Conservation (phyloP, 2,888 invertebrate species). For the Omphaloscelis lunosa region DNA sequence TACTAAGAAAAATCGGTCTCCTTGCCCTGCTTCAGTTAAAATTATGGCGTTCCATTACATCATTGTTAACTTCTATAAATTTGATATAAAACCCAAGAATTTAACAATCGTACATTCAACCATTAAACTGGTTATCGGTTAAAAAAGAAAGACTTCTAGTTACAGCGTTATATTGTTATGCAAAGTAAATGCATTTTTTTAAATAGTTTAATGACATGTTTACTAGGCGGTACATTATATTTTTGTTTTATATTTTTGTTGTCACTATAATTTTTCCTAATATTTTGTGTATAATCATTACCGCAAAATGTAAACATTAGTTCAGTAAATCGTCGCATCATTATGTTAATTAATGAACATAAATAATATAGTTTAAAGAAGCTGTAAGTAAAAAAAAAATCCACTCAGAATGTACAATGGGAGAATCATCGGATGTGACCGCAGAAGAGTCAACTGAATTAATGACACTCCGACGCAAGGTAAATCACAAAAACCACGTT, state of each 20-base stretch:
- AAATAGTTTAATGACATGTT: neutral
- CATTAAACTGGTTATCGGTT: neutral
- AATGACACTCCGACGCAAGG: constrained; percentile 49
- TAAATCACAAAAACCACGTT: constrained; percentile 65
- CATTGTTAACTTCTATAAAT: constrained; percentile 23
- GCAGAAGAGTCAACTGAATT: constrained; percentile 49
- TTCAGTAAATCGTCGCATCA: neutral
- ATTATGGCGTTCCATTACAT: constrained; percentile 11
- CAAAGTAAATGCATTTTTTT: neutral
- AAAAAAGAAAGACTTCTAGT: neutral
- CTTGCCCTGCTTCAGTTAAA: constrained; percentile 35
- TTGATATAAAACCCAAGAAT: constrained; percentile 6
- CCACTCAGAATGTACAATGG: constrained; percentile 24
- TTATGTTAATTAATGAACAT: constrained; percentile 10
- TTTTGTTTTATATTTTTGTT: too few species aligned
- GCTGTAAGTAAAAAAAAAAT: constrained; percentile 26
- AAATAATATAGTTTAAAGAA: neutral
- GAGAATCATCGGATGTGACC: constrained; percentile 53
- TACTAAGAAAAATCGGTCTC: constrained; percentile 21
- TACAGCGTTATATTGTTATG: neutral
- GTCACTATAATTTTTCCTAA: neutral
- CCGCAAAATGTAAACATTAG: constrained; percentile 10
- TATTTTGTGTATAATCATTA: neutral
- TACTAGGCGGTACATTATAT: neutral
- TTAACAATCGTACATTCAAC: constrained; percentile 18